Evolutionary conservation across 1,140 invertebrate genomes (phyloP), one percentile per base, ranked within the genome.

Genomic region (Drosophila sproati): DNA sequence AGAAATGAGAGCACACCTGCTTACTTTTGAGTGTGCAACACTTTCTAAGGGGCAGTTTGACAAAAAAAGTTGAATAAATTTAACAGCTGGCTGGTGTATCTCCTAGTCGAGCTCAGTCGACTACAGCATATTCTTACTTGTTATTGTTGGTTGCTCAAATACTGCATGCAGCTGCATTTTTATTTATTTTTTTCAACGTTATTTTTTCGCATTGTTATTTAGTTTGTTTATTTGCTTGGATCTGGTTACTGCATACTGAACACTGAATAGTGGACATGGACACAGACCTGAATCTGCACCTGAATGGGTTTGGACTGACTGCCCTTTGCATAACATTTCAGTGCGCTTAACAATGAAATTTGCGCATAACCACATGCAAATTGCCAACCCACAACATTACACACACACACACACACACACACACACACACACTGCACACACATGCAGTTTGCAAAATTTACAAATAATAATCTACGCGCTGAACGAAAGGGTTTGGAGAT

Each of bases 291-390:
- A 37, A 60, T 34, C 62, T 73, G 75, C 39, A 60, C 51, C 60
- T 68, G 48, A 77, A 62, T 68, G 68, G 68, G 10, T 29, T 41
- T 68, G 68, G 68, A 7, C 35, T 41, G 37, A 29, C 55, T 75
- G 67, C 75, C 57, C 56, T 77, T 72, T 52, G 80, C 77, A 88
- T 54, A 60, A 81, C 85, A 72, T 76, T 90, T 61, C 70, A 74
- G 50, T 71, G 77, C 81, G 85, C 85, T 89, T 89, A 89, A 89
- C 85, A 89, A 89, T 89, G 80, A 89, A 89, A 89, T 89, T 89
- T 89, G 78, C 85, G 85, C 85, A 89, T 89, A 89, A 89, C 85
- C 85, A 89, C 85, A 89, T 89, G 85, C 86, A 89, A 89, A 89
- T 89, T 89, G 85, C 80, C 77, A 88, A 88, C 73, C 85, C 85